These are phyloP conservation scores for Drosophila nannoptera DNA, from an alignment of 1,140 invertebrate species.

Conservation along the genomic window DNA sequence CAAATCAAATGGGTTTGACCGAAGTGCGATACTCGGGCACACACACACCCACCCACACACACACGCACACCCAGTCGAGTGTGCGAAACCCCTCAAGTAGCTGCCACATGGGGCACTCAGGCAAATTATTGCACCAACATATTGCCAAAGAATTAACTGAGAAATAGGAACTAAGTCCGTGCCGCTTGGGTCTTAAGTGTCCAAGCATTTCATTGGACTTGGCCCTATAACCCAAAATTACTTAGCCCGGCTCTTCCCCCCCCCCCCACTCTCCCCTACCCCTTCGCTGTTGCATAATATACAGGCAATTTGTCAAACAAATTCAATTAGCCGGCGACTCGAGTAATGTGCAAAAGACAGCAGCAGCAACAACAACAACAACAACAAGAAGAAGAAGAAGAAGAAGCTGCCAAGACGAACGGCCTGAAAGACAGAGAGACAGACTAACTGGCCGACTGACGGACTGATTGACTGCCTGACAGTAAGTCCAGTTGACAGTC, in stretches of 20 bases:
- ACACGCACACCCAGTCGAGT: no score
- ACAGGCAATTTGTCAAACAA: conserved; percentile 39
- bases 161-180: conserved; percentile 29
- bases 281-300: conserved; percentile 26
- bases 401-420: conserved; percentile 13
- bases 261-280: neutral
- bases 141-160: conserved; percentile 42
- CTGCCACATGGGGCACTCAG: conserved; percentile 25
- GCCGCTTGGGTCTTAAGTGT: conserved; percentile 38
- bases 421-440: conserved; percentile 1
- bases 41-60: no score
- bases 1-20: no score
- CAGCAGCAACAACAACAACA: no score
- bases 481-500: conserved; percentile 26
- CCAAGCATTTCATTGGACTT: conserved; percentile 45
- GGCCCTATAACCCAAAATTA: conserved; percentile 51
- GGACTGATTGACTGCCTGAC: conserved; percentile 17
- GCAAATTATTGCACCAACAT: no score
- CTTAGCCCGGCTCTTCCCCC: neutral
- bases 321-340: conserved; percentile 41
- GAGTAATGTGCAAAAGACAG: conserved; percentile 46
- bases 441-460: conserved; percentile 9
- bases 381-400: no score
- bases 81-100: conserved; percentile 42
- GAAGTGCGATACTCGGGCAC: no score